Base-by-base conservation (phyloP, 2,113 vertebrate species). In the Corythornis madagascariensis region DNA sequence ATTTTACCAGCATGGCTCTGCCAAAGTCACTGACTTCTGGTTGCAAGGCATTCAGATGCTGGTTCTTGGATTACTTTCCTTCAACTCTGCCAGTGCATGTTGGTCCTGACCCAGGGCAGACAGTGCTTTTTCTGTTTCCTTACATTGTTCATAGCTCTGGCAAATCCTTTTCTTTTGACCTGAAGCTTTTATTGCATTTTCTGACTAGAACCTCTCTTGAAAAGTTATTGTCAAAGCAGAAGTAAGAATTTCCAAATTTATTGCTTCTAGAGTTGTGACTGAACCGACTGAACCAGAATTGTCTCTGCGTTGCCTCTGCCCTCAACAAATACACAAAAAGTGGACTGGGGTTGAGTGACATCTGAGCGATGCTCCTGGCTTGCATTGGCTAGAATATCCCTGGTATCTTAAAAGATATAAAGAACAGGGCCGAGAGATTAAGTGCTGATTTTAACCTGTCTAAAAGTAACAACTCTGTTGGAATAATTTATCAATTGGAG, bases 401-500 rank as follows among this genome's bases (percentile, higher is more conserved):
- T 2, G 28, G 40, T 40, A 82, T 76, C 59, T 83, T 73, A 52
- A 73, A 78, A 92, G 38, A 83, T 25, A 16, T 52, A 48, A 78
- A 82, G 42, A 88, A 79, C 25, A 85, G 24, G 67, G 45, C 56
- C n/a, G 52, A 63, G 52, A 61, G n/a, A 87, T 76, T 61, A 87
- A 90, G 61, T 38, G 17, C 17, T 87, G 75, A 40, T 70, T 89
- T 94, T 48, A 91, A 65, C 35, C 33, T 65, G 28, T 65, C 35
- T 92, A 82, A 87, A 92, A 93, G 59, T 89, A 95, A 92, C 35
- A 76, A 55, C 8, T 87, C 66, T 85, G 12, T 89, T 93, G 53
- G 56, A 94, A 84, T 63, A 92, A 71, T 87, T 78, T 67, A 40
- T 94, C 89, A 90, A 93, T 77, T 95, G 67, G 38, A 87, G 67